Evolutionary conservation across 1,140 invertebrate species (phyloP), one percentile per base, ranked within the genome.

Genomic region (Anastrepha obliqua): DNA sequence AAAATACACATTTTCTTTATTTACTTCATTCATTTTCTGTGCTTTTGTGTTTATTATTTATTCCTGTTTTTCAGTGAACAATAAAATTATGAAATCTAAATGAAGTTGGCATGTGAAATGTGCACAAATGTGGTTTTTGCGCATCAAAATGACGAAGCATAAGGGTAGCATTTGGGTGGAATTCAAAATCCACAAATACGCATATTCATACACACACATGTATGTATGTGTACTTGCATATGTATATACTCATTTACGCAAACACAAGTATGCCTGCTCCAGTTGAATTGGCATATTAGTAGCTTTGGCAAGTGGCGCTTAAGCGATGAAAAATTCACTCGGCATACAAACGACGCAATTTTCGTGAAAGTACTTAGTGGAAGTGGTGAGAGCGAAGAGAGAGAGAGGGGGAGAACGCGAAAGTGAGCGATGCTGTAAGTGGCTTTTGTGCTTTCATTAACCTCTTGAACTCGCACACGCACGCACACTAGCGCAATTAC

Each of bases 31-130:
- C 55, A 9, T 15, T 11, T 81, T 55, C 2, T 55, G 7, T 81
- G 20, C 74, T 20, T 20, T 81, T 81, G 55, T 81, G n/a, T 81
- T 81, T 11, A 58, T 55, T 81, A 81, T 55, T 81, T 81, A 17
- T 55, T 70, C 64, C 64, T 29, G 20, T 42, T 2, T 55, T 58
- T 55, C 17, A 81, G 74, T 81, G 47, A 42, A 81, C 51, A 81
- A 81, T 81, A 55, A 81, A 81, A 81, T 81, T 81, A 81, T 81
- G 74, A 81, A 81, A 55, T 81, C 55, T 58, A 55, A 81, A 81
- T 81, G 74, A 81, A 81, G 74, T 55, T 55, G 74, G 74, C 74
- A 81, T 17, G 39, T 47, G 70, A 74, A 74, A 15, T 17, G 70
- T 29, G 70, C 42, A 74, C n/a, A 55, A 81, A 55, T 55, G 74